Evolutionary conservation across 1,140 invertebrate genomes (phyloP), one percentile per base, ranked within the genome.

Genomic region (Saccostrea glomerata): DNA sequence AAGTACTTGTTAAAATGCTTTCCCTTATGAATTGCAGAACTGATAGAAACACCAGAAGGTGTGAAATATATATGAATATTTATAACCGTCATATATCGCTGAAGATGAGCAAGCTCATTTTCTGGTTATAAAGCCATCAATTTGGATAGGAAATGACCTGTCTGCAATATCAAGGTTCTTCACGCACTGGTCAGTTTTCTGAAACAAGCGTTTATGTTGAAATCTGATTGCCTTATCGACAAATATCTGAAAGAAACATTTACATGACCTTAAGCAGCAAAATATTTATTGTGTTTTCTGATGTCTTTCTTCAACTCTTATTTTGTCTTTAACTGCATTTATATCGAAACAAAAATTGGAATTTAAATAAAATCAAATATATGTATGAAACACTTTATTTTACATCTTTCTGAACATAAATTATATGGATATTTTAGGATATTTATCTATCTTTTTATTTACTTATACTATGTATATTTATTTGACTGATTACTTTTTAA

Each of bases 21-120:
- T 77, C 70, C 70, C 70, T 30, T 15, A 25, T 36, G 70, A 17
- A 36, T 77, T 25, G 13, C 25, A 30, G 25, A 77, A 36, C 25
- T 77, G 70, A 36, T 25, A 77, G 70, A 25, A 77, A 77, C 70
- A 77, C 70, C 25, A 30, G 11, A 30, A 30, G 70, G 70, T 25
- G 70, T 77, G 70, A 77, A 77, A 36, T 77, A 36, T 77, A 77
- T 77, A 77, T 77, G 70, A 77, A 77, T 77, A 77, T 77, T 77
- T 77, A 77, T 77, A 77, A 77, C 70, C 70, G 30, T 77, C 70
- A 77, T 77, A 77, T 9, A 77, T 30, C 25, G 70, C 30, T 11
- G 70, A 77, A 77, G 70, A 77, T 77, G 70, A 77, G 70, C 70
- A 77, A 30, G 23, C 70, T 77, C 70, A 77, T 77, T 77, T 77